These are phyloP conservation scores for Chondrilla cf. caribensis DNA, from an alignment of 37 sponge, comb jelly and placozoan species.

Conservation along the genomic window DNA sequence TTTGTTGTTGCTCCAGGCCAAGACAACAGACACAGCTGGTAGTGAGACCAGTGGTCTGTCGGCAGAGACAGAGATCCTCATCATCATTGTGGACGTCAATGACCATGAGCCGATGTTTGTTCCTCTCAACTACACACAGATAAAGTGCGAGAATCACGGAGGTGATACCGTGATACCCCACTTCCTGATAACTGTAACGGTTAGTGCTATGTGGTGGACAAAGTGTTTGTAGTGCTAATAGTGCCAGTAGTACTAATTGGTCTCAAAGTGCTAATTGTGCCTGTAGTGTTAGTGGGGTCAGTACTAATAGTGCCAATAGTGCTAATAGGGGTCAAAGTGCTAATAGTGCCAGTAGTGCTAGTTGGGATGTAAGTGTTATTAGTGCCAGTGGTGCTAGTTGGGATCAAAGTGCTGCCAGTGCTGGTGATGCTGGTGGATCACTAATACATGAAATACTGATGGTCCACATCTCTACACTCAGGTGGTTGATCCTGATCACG, in stretches of 20 bases:
- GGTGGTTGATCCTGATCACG: constrained; percentile 38
- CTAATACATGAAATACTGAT: too few relatives aligned
- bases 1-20: background rate
- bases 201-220: too few relatives aligned
- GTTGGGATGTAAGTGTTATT: too few relatives aligned
- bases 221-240: background rate
- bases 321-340: too few relatives aligned
- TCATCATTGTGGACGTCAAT: constrained; percentile 13
- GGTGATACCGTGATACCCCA: background rate
- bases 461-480: too few relatives aligned
- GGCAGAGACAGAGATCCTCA: constrained; percentile 6
- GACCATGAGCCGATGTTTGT: constrained; percentile 10
- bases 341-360: too few relatives aligned
- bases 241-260: background rate
- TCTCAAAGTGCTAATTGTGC: constrained; percentile 18
- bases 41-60: background rate
- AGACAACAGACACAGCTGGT: background rate
- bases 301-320: too few relatives aligned
- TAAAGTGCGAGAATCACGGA: background rate
- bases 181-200: background rate
- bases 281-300: background rate
- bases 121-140: background rate
- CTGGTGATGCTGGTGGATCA: background rate
- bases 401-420: background rate
- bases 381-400: constrained; percentile 37